A percentile compares a stretch with the other conserved stretches of the same genome.
phyloP scores from a whole-genome alignment of 2,113 vertebrate genomes.

The Vombatus ursinus region DNA sequence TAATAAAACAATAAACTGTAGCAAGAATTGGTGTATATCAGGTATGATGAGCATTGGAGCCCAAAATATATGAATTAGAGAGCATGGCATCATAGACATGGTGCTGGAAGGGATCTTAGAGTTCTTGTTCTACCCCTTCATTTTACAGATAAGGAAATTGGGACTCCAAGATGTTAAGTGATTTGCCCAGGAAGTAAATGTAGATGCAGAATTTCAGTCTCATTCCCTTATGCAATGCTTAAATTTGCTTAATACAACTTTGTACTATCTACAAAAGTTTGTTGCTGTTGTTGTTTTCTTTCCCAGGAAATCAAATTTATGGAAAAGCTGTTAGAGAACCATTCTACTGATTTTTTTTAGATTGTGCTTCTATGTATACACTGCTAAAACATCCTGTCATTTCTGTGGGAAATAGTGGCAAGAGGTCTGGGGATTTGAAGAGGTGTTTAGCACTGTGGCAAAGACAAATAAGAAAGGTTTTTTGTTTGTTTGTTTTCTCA shows the following conservation, averaged over 20 bases:
- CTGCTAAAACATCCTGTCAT: neutral
- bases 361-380: neutral
- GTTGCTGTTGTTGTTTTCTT: neutral
- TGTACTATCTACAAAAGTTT: neutral
- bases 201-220: neutral
- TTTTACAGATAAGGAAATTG: neutral
- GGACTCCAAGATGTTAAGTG: neutral
- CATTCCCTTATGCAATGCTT: neutral
- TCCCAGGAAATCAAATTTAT: neutral
- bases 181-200: neutral
- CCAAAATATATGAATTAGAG: neutral
- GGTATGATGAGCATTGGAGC: neutral
- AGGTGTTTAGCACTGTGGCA: neutral
- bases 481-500: neutral
- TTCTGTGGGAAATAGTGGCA: neutral
- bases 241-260: neutral
- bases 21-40: neutral
- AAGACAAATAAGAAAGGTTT: neutral
- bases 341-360: neutral
- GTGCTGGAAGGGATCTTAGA: neutral
- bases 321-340: neutral
- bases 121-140: neutral
- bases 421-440: neutral
- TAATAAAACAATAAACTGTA: neutral
- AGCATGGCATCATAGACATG: neutral